A percentile compares a stretch with the other conserved stretches of the same genome.
Conservation (phyloP, 1,140 invertebrate species). For the Leptinotarsa defecta region DNA sequence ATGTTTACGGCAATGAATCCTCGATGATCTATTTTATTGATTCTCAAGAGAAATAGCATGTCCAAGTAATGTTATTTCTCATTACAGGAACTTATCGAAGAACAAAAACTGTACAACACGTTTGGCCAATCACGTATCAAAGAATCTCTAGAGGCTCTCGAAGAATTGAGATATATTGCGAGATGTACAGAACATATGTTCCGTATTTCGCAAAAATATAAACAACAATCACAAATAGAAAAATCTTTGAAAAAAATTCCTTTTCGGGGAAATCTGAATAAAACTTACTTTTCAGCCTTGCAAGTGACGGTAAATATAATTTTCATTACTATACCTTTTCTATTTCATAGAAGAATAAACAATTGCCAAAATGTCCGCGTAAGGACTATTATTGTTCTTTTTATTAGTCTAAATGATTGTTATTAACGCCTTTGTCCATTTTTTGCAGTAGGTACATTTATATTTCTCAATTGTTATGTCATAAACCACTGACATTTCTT, state of each 20-base stretch:
- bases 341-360: neutral
- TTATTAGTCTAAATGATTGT: too few species aligned
- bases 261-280: neutral
- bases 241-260: neutral
- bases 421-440: too few species aligned
- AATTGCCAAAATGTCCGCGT: neutral
- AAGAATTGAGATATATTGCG: constrained; percentile 33
- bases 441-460: too few species aligned
- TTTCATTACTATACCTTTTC: neutral
- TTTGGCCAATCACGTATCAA: constrained; percentile 22
- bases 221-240: constrained; percentile 25
- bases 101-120: constrained; percentile 26
- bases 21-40: neutral
- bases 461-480: too few species aligned
- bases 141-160: constrained; percentile 31
- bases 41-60: too few species aligned
- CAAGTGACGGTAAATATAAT: constrained; percentile 24
- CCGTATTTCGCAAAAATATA: constrained; percentile 27
- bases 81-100: constrained; percentile 23
- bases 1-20: neutral
- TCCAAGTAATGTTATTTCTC: too few species aligned
- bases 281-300: constrained; percentile 14
- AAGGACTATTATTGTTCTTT: neutral
- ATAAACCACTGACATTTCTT: too few species aligned
- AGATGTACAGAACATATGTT: constrained; percentile 35